Percentiles rank a stretch among this genome's conserved stretches.
Conservation (phyloP, 2,113 vertebrate genomes). For the Mustela lutreola region DNA sequence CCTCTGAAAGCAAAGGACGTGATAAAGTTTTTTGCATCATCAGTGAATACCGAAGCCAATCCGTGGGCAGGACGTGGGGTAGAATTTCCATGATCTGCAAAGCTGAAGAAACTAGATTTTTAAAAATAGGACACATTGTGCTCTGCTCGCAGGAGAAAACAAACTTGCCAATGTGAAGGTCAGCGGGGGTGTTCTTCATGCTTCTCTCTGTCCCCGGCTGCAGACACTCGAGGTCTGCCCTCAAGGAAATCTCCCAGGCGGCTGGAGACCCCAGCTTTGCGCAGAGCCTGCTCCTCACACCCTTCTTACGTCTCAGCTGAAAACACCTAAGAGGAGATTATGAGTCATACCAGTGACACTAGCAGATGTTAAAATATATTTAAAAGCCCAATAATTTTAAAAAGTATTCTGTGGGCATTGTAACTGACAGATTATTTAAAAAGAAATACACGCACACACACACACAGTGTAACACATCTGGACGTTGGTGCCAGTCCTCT, state of each 20-base stretch:
- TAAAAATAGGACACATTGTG: background rate
- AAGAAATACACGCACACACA: background rate
- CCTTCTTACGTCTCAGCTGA: fast-evolving
- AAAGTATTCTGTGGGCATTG: background rate
- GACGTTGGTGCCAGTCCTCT: fast-evolving
- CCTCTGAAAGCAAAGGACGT: background rate
- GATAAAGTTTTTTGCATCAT: background rate
- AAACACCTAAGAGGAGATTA: background rate
- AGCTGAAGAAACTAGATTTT: background rate
- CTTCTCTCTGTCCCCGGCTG: background rate
- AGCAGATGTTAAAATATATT: background rate
- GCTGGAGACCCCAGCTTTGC: background rate
- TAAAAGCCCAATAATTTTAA: background rate
- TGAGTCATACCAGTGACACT: fast-evolving
- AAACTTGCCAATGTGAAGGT: no score
- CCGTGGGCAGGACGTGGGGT: background rate
- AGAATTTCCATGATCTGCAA: background rate
- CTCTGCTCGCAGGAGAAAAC: background rate
- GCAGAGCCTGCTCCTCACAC: fast-evolving
- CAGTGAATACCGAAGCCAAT: fast-evolving
- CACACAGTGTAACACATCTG: fast-evolving
- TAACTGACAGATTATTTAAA: background rate
- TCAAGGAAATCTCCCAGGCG: fast-evolving
- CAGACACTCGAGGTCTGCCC: background rate
- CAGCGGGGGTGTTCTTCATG: background rate